A percentile compares a stretch with the other conserved stretches of the same genome.
These are phyloP conservation scores for Syrista parreyssii DNA, from an alignment of 2,888 invertebrate species.

Conservation along the genomic window DNA sequence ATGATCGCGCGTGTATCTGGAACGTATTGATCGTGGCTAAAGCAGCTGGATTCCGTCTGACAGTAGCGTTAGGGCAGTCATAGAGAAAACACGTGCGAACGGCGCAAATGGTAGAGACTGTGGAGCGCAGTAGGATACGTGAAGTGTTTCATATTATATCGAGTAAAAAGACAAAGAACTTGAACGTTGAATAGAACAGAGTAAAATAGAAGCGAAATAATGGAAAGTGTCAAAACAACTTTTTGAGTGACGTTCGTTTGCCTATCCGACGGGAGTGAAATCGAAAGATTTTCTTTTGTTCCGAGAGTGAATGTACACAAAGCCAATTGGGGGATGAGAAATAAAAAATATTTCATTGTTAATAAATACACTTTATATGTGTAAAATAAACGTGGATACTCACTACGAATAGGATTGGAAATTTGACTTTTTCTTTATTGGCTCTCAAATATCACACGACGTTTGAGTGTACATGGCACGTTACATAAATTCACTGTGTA, in stretches of 20 bases:
- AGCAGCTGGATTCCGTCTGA: constrained; percentile 55
- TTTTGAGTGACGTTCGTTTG: neutral
- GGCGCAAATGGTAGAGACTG: neutral
- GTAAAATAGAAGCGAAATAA: neutral
- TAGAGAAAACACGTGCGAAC: constrained; percentile 48
- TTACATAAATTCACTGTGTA: constrained; percentile 15
- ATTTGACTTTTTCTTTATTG: neutral
- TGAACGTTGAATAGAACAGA: neutral
- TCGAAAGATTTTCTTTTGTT: neutral
- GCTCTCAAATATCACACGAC: neutral
- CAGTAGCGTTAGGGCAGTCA: constrained; percentile 60
- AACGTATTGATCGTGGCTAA: constrained; percentile 59
- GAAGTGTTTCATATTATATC: neutral
- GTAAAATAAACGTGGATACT: neutral
- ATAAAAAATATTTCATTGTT: neutral
- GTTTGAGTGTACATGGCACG: constrained; percentile 5
- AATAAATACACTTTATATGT: neutral
- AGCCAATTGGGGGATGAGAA: neutral
- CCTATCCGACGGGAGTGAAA: neutral
- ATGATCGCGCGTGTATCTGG: constrained; percentile 57
- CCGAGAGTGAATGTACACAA: no score
- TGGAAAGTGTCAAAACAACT: neutral
- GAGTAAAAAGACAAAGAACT: neutral
- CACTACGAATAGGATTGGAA: neutral
- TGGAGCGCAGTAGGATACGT: neutral